These are phyloP conservation scores for Xanthostigma xanthostigma DNA, from an alignment of 2,888 invertebrate genomes.

Conservation along the genomic window DNA sequence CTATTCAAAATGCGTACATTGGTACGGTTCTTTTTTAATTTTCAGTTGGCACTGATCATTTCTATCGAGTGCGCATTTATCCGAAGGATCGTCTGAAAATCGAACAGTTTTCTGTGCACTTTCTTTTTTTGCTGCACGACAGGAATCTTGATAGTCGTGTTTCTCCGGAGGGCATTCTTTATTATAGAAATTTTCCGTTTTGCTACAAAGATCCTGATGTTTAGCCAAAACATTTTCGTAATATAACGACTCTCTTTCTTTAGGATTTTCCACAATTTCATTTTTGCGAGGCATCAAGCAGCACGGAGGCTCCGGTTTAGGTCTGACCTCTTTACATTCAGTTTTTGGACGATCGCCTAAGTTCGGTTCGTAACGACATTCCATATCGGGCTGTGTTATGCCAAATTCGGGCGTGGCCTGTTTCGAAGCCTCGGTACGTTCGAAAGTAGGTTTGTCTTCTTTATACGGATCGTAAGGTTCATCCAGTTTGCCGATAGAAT, in stretches of 20 bases:
- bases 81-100: constrained; percentile 10
- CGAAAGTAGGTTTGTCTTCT: too few relatives aligned
- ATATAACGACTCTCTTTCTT: constrained; percentile 25
- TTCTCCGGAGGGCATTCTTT: background rate
- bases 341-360: constrained; percentile 1
- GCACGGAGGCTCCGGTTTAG: background rate
- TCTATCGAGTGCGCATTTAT: constrained; percentile 20
- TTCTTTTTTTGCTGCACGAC: background rate
- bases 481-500: background rate
- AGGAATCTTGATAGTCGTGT: constrained; percentile 1
- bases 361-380: background rate
- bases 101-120: constrained; percentile 5
- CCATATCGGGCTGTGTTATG: background rate
- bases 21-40: constrained; percentile 20
- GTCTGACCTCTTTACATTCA: constrained; percentile 1
- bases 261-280: constrained; percentile 22
- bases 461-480: too few relatives aligned
- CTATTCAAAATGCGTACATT: constrained; percentile 22
- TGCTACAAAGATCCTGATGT: constrained; percentile 23
- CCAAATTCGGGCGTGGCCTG: background rate
- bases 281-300: background rate
- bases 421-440: too few relatives aligned
- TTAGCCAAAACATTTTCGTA: constrained; percentile 23
- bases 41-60: constrained; percentile 24
- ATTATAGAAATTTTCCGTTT: constrained; percentile 18